A percentile compares a stretch with the other conserved stretches of the same genome.
phyloP scores from a whole-genome alignment of 2,797 vertebrate species.

The Amblyopsis hoosieri region DNA sequence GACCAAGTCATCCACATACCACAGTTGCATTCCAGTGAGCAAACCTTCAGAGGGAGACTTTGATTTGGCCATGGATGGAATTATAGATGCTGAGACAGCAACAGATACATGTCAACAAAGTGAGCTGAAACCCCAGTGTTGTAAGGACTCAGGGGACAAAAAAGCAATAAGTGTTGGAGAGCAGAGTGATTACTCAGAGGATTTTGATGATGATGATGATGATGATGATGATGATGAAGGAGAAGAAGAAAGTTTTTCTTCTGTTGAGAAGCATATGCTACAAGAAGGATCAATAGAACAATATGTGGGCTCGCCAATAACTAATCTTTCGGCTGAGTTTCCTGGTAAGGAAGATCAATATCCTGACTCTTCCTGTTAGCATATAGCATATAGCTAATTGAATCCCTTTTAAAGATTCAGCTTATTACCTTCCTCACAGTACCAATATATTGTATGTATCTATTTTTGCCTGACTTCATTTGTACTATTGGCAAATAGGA shows the following conservation, averaged over 20 bases:
- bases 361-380: no score
- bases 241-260: conserved; percentile 64
- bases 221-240: no score
- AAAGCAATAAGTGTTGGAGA: conserved; percentile 43
- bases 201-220: conserved; percentile 80
- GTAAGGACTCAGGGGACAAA: conserved; percentile 11
- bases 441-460: no score
- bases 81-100: background rate
- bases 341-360: conserved; percentile 59
- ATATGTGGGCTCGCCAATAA: conserved; percentile 17
- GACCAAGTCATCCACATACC: conserved; percentile 29
- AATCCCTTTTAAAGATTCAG: no score
- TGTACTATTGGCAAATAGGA: no score
- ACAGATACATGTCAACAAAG: background rate
- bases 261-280: conserved; percentile 50
- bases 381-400: background rate
- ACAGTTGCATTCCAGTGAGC: background rate
- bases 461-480: no score
- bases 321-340: conserved; percentile 47
- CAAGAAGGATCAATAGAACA: conserved; percentile 30
- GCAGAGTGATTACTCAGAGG: conserved; percentile 76
- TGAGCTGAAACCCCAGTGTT: conserved; percentile 7
- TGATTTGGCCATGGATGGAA: conserved; percentile 10
- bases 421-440: no score
- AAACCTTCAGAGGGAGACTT: conserved; percentile 9